phyloP scores from a whole-genome alignment of 2,797 vertebrate species.

The Cercopithecus mitis region DNA sequence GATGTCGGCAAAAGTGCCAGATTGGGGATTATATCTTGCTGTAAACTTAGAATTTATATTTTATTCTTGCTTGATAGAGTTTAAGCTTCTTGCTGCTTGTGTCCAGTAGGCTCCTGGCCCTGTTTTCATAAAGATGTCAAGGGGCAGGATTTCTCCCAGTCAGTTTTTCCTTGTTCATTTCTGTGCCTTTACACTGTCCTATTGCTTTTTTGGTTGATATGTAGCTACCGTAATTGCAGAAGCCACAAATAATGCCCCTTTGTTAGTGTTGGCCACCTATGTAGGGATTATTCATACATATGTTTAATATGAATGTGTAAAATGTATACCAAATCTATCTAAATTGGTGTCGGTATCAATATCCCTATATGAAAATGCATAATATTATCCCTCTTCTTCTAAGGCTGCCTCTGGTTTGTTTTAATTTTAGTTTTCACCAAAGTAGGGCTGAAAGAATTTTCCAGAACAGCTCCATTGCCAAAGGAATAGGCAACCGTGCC shows the following conservation, averaged over 20 bases:
- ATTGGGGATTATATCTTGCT: background rate
- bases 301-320: background rate
- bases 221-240: background rate
- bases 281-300: background rate
- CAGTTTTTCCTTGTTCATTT: slow-evolving; percentile 17
- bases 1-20: background rate
- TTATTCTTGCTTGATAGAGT: background rate
- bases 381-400: slow-evolving; percentile 40
- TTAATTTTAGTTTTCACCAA: slow-evolving; percentile 45
- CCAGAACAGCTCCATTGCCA: slow-evolving; percentile 22
- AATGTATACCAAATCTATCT: background rate
- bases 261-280: background rate
- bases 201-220: background rate
- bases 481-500: background rate
- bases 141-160: background rate
- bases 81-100: background rate
- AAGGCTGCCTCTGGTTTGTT: slow-evolving; percentile 15
- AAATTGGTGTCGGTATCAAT: background rate
- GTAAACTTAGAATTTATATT: background rate
- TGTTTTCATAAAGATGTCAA: background rate
- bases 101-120: background rate
- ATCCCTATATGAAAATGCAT: background rate
- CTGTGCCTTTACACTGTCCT: background rate
- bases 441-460: slow-evolving; percentile 26
- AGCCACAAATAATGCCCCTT: background rate